Evolutionary conservation across 2,888 invertebrate genomes (phyloP).

Genomic region (Stenoptilia bipunctidactyla): DNA sequence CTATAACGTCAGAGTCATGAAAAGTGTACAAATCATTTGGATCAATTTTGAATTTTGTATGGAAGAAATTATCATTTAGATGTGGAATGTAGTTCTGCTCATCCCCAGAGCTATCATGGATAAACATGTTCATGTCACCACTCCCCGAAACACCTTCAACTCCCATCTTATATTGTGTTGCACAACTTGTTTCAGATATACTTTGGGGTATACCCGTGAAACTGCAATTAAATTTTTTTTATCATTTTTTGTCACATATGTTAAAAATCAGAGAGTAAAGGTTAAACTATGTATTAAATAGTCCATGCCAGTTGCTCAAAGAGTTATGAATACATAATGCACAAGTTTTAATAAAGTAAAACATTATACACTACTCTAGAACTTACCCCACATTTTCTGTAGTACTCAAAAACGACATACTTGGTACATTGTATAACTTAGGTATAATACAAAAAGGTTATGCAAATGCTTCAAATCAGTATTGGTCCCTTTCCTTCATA

Average conservation of each 20-base stretch:
- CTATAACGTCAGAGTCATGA: conserved; percentile 62
- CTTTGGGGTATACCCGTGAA: conserved; percentile 66
- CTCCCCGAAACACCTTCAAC: conserved; percentile 54
- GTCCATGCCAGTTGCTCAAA: no score
- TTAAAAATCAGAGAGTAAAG: no score
- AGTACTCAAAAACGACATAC: conserved; percentile 68
- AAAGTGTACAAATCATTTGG: conserved; percentile 64
- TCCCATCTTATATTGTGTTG: conserved; percentile 63
- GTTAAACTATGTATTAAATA: no score
- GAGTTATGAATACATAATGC: not conserved
- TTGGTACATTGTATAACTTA: conserved; percentile 61
- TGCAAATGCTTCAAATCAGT: conserved; percentile 31
- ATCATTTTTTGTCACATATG: not conserved
- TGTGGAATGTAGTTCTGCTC: conserved; percentile 56
- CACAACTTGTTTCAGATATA: conserved; percentile 64
- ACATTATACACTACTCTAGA: not conserved
- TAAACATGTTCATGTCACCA: conserved; percentile 54
- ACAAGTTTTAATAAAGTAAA: not conserved
- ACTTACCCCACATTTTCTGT: conserved; percentile 68
- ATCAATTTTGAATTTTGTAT: conserved; percentile 64
- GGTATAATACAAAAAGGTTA: conserved; percentile 32
- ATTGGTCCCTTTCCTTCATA: conserved; percentile 57
- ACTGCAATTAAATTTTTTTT: conserved; percentile 24
- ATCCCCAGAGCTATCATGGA: conserved; percentile 53
- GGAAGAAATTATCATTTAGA: conserved; percentile 53